Conservation (phyloP, 2,113 vertebrate species). For the Cygnus atratus region DNA sequence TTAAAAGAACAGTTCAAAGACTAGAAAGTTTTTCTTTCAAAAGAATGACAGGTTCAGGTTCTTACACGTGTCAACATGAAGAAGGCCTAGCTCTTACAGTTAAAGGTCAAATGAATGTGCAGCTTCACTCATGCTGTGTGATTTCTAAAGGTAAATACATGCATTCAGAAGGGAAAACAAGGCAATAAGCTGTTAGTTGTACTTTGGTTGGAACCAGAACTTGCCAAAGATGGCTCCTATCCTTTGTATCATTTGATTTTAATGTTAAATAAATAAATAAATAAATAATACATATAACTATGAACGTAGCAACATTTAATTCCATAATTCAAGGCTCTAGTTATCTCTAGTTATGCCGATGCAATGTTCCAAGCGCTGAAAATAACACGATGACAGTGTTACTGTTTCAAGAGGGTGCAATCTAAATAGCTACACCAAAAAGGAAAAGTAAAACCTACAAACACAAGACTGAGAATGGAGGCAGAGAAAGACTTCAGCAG, state of each 20-base stretch:
- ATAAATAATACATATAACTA: neutral
- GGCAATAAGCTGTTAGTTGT: neutral
- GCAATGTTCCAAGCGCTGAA: neutral
- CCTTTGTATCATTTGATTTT: rapidly evolving
- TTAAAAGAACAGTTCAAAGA: neutral
- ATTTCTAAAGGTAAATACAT: neutral
- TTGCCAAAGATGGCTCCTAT: neutral
- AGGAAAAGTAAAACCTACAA: neutral
- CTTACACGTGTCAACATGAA: neutral
- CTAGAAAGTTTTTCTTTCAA: neutral
- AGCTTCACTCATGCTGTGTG: neutral
- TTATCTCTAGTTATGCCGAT: neutral
- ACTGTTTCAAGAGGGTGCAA: neutral
- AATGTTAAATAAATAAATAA: neutral
- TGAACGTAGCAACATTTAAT: neutral
- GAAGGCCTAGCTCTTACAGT: neutral
- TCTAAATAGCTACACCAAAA: neutral
- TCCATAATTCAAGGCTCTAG: neutral
- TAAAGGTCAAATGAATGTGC: neutral
- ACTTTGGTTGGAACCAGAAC: neutral
- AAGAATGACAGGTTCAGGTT: neutral
- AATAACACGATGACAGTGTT: neutral
- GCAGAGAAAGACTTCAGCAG: neutral
- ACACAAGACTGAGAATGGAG: neutral
- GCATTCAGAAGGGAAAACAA: neutral